phyloP scores from a whole-genome alignment of 35 echinoderm and acorn worm genomes.

The Eucidaris tribuloides region DNA sequence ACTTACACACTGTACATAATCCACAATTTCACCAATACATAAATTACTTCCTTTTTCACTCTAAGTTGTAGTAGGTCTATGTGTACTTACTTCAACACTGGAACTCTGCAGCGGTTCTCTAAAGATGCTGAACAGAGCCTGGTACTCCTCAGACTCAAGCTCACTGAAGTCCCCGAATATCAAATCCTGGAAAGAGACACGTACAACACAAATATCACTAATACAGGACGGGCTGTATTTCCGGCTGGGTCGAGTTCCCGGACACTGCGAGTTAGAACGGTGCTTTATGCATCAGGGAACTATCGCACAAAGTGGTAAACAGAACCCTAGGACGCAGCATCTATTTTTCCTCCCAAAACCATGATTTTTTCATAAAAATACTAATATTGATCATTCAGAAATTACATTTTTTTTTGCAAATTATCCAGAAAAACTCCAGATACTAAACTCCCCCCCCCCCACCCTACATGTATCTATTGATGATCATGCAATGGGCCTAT shows the following conservation, averaged over 20 bases:
- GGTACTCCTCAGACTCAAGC: constrained; percentile 30
- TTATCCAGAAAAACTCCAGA: too few relatives aligned
- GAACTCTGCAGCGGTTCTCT: constrained; percentile 17
- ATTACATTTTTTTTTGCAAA: neutral
- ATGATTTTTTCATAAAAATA: neutral
- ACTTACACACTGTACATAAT: neutral
- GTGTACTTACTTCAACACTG: neutral
- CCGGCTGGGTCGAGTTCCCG: too few relatives aligned
- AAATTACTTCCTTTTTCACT: neutral
- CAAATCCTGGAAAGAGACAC: constrained; percentile 25
- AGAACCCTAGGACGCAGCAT: neutral
- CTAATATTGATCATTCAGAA: neutral
- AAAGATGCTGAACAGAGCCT: constrained; percentile 4
- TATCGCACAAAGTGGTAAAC: neutral
- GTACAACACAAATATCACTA: neutral
- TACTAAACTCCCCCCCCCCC: too few relatives aligned
- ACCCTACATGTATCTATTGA: too few relatives aligned
- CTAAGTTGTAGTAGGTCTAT: too few relatives aligned
- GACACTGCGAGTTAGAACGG: too few relatives aligned
- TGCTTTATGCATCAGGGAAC: neutral
- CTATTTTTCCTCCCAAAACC: neutral
- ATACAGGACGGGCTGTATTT: too few relatives aligned
- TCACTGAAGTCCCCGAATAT: constrained; percentile 58
- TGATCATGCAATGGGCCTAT: too few relatives aligned
- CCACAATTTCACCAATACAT: neutral